A percentile compares a stretch with the other conserved stretches of the same genome.
These are phyloP conservation scores for Lepidocyrtoides sp. DNA, from an alignment of 2,888 invertebrate genomes.

Conservation along the genomic window DNA sequence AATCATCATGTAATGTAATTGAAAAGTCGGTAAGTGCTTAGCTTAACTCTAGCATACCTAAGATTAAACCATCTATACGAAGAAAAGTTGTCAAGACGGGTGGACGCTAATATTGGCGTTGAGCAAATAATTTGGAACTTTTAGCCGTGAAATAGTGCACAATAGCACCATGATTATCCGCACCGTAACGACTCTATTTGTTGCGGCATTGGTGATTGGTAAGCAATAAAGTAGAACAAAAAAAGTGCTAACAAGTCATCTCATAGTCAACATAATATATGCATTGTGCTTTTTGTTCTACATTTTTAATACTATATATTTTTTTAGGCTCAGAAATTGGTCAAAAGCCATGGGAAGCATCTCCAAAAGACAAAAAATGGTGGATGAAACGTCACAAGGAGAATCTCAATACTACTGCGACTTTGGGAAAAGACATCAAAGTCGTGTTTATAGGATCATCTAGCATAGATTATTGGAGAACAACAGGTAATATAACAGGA, in stretches of 20 bases:
- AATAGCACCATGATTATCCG: too few relatives aligned
- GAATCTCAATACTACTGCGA: slow-evolving; percentile 60
- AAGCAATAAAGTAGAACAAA: too few relatives aligned
- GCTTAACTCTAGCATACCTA: too few relatives aligned
- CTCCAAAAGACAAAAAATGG: slow-evolving; percentile 59
- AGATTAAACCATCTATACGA: too few relatives aligned
- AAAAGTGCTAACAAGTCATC: too few relatives aligned
- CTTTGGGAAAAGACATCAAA: slow-evolving; percentile 66
- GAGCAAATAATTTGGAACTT: too few relatives aligned
- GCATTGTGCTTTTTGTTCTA: background rate
- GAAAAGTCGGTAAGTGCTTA: too few relatives aligned
- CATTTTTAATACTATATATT: background rate
- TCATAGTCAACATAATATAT: background rate
- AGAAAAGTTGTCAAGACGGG: too few relatives aligned
- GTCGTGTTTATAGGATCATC: slow-evolving; percentile 79
- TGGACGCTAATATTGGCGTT: too few relatives aligned
- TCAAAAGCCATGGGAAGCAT: slow-evolving; percentile 77
- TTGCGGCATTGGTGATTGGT: background rate
- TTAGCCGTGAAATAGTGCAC: too few relatives aligned
- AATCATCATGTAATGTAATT: too few relatives aligned
- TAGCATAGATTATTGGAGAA: slow-evolving; percentile 73
- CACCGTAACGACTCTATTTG: background rate
- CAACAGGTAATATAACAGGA: slow-evolving; percentile 64
- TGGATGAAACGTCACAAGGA: slow-evolving; percentile 69
- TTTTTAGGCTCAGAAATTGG: background rate